A percentile compares a stretch with the other conserved stretches of the same genome.
Evolutionary conservation across 2,888 invertebrate species (phyloP).

Genomic region (Tipula vernalis): DNA sequence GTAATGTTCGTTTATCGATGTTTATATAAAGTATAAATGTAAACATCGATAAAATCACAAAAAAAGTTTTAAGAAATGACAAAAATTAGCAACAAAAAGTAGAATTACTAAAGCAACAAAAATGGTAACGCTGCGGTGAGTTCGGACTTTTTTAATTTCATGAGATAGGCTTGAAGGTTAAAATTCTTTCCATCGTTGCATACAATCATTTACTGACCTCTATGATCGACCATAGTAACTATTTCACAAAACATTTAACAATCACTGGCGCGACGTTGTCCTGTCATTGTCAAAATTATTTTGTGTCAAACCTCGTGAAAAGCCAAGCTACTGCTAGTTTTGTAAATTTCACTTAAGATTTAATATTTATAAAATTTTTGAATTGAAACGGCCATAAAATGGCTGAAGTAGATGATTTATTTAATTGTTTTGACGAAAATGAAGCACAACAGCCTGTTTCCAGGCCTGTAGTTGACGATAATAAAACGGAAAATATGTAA

Average conservation of each 20-base stretch:
- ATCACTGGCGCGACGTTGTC: background rate
- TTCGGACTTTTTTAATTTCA: no score
- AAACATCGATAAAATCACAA: no score
- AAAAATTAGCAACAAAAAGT: no score
- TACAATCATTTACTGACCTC: background rate
- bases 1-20: no score
- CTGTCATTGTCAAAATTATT: background rate
- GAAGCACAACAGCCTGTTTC: conserved; percentile 17
- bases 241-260: background rate
- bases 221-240: background rate
- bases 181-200: no score
- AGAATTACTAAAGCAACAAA: no score
- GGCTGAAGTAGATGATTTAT: conserved; percentile 33
- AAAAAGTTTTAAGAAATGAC: no score
- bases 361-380: background rate
- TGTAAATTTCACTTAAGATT: background rate
- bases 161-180: no score
- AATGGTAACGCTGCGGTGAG: no score
- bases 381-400: conserved; percentile 15
- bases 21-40: no score
- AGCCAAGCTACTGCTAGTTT: background rate
- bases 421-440: conserved; percentile 31
- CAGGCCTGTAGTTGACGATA: conserved; percentile 17
- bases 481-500: conserved; percentile 8
- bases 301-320: conserved; percentile 4